Conservation (phyloP, 1,140 invertebrate species). For the Maniola jurtina region DNA sequence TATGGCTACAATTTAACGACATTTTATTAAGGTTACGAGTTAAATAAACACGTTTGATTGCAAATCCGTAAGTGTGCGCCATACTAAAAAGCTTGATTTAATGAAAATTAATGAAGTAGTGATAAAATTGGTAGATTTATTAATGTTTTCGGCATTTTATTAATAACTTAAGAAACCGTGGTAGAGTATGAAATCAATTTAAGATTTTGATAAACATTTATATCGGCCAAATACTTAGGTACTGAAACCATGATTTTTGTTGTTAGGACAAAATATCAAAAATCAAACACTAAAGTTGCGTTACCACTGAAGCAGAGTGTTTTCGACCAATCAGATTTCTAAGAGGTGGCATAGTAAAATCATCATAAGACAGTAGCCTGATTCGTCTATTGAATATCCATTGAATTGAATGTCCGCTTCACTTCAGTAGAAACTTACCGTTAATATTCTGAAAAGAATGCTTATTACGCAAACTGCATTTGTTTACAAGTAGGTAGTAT, state of each 20-base stretch:
- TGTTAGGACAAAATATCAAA: not conserved
- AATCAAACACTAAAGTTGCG: too few species aligned
- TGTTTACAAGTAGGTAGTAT: too few species aligned
- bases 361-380: too few species aligned
- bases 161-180: not conserved
- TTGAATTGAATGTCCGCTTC: too few species aligned
- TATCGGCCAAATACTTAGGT: not conserved
- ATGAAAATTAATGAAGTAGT: not conserved
- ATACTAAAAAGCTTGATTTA: not conserved
- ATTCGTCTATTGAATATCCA: too few species aligned
- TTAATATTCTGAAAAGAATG: too few species aligned
- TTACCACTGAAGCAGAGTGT: too few species aligned
- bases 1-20: constrained; percentile 6
- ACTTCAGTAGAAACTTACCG: too few species aligned
- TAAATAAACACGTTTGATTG: constrained; percentile 9
- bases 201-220: not conserved
- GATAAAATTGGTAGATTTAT: not conserved
- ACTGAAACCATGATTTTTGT: too few species aligned
- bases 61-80: not conserved
- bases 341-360: too few species aligned
- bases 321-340: too few species aligned
- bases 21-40: constrained; percentile 9
- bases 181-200: not conserved
- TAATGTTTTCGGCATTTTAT: not conserved
- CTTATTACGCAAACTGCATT: too few species aligned